Evolutionary conservation across 2,888 invertebrate species (phyloP), one percentile per base, ranked within the genome.

Genomic region (Exocentrus adspersus): DNA sequence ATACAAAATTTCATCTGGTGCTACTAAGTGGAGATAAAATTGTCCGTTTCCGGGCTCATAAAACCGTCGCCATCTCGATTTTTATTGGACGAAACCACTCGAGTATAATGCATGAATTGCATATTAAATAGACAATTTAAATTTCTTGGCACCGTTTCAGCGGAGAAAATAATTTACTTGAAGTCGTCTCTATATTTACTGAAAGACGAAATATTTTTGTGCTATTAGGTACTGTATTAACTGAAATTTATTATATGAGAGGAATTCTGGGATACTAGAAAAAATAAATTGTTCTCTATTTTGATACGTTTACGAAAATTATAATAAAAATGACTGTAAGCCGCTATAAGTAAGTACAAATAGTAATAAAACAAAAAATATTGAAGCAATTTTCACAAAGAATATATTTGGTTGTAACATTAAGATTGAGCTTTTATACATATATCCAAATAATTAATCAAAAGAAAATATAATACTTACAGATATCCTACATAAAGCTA

Each of bases 101-200:
- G 37, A 37, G 12, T n/a, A 37, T 37, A 37, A 14, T 21, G 46
- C 12, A 46, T 46, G 24, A 46, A 46, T 46, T 24, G 14, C 46
- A 46, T 24, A 24, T 24, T 37, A 37, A n/a, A 37, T 37, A 37
- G 37, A 37, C 37, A 46, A 46, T 24, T 46, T 46, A 46, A 20
- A 46, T 24, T 46, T n/a, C 24, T 46, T 46, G 46, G 46, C 46
- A 46, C 12, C 1, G 24, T 12, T 46, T 24, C 46, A 46, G 5
- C 6, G 4, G 12, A n/a, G 14, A 12, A 12, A 10, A 45, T 45
- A 37, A 37, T 37, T 12, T 37, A 37, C 37, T 37, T 14, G 37
- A 37, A 37, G n/a, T 37, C 37, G 45, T 45, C n/a, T 45, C 45
- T 45, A 45, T 24, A 21, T 21, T 24, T 46, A 46, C 14, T 46